Evolutionary conservation across 1,140 invertebrate species (phyloP), one percentile per base, ranked within the genome.

Genomic region (Acromyrmex echinatior): DNA sequence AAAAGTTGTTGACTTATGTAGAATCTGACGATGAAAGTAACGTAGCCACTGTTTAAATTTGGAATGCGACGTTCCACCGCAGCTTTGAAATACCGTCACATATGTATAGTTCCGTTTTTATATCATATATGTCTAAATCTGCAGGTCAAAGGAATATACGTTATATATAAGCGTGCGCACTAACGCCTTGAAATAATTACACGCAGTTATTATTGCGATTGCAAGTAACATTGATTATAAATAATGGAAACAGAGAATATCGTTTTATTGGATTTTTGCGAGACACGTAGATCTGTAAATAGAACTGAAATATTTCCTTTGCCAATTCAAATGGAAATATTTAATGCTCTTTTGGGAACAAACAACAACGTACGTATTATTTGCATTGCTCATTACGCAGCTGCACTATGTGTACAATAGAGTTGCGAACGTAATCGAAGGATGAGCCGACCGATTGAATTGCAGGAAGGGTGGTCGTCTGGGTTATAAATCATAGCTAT

Each of bases 401-500:
- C 80, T 82, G 80, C 56, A 68, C 68, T 63, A 63, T 35, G 9
- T 31, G 9, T 28, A 71, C 51, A 62, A 82, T 62, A 74, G 56
- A 45, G 70, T 81, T 70, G 31, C 79, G 18, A 49, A 60, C 80
- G 56, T 62, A 74, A 74, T 25, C 68, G 68, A 74, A 82, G 68
- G 56, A 60, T 76, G 70, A 74, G 68, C 16, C 70, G 70, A 51
- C 25, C 79, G 79, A 81, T 81, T 82, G 56, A 84, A 76, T 84
- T 74, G 80, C 80, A 76, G 87, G 58, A 81, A 87, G 58, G 35
- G 51, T 25, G 53, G 63, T 66, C 18, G 35, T 51, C 58, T 35
- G 82, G 25, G 62, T 79, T 78, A 56, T 84, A 87, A 90, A 90
- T 90, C 88, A 79, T 79, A 68, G 45, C 73, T n/a, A 70, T 87